Evolutionary conservation across 2,113 vertebrate species (phyloP).

Genomic region (Todiramphus saurophagus): DNA sequence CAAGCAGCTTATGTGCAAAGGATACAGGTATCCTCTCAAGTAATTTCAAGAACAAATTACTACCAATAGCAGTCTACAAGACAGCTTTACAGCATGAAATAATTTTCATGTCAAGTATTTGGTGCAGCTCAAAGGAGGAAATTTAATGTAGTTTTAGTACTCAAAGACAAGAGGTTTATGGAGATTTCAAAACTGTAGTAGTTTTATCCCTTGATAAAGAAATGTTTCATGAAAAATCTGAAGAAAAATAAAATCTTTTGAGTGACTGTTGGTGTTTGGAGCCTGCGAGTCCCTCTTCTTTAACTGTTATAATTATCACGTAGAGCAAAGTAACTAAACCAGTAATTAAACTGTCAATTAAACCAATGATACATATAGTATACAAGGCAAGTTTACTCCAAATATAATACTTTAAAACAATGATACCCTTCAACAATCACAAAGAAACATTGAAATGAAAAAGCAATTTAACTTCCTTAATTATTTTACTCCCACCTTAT

Average conservation of each 20-base stretch:
- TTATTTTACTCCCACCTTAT: not conserved
- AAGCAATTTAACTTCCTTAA: not conserved
- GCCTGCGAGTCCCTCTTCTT: not conserved
- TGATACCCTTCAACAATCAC: not conserved
- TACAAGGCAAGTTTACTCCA: not conserved
- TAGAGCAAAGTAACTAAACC: not conserved
- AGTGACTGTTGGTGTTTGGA: not conserved
- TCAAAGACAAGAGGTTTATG: not conserved
- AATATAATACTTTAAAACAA: not conserved
- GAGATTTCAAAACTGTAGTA: not conserved
- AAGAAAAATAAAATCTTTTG: not conserved
- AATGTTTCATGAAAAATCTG: not conserved
- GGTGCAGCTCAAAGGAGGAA: not conserved
- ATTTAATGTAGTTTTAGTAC: not conserved
- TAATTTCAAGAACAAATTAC: slow-evolving; percentile 15
- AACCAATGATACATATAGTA: not conserved
- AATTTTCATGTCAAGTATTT: not conserved
- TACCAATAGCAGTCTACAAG: not conserved
- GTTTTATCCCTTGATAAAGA: not conserved
- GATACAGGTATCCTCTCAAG: not conserved
- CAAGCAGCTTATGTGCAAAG: not conserved
- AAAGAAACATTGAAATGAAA: not conserved
- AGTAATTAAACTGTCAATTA: not conserved
- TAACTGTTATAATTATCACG: not conserved
- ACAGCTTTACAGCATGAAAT: not conserved